Evolutionary conservation across 1,140 invertebrate species (phyloP).

Genomic region (Microvelia longipes): DNA sequence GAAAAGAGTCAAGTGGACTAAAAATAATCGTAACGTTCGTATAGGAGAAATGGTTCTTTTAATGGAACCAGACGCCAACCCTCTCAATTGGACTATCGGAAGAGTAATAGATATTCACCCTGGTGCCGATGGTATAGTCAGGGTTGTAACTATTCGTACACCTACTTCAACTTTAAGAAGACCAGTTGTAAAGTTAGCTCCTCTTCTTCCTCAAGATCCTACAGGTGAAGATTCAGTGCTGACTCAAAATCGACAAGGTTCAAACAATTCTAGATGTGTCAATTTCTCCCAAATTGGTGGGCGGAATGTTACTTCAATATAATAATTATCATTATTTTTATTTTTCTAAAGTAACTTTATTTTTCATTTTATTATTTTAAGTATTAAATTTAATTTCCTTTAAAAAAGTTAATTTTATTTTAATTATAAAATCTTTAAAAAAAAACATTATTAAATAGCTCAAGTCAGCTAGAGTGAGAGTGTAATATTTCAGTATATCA

Average conservation of each 20-base stretch:
- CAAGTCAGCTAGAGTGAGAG: too few relatives aligned
- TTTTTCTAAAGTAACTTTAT: too few relatives aligned
- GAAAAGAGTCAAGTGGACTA: conserved; percentile 21
- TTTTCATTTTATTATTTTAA: too few relatives aligned
- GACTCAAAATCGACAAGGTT: background rate
- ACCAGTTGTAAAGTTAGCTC: background rate
- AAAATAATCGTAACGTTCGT: background rate
- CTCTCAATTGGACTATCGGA: conserved; percentile 26
- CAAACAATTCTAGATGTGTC: background rate
- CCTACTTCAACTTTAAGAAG: background rate
- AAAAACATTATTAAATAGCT: too few relatives aligned
- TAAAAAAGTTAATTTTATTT: too few relatives aligned
- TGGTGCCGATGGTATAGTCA: conserved; percentile 21
- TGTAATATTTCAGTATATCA: too few relatives aligned
- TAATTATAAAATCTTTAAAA: too few relatives aligned
- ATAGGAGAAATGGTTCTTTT: conserved; percentile 19
- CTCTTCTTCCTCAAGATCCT: background rate
- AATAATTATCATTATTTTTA: too few relatives aligned
- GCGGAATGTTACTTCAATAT: background rate
- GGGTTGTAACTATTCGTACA: conserved; percentile 23
- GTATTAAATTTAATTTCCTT: too few relatives aligned
- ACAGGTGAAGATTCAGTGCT: background rate
- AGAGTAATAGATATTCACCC: conserved; percentile 22
- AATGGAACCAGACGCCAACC: conserved; percentile 22
- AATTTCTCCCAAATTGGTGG: background rate